phyloP scores from a whole-genome alignment of 2,113 vertebrate species.

The Pseudorasbora parva region DNA sequence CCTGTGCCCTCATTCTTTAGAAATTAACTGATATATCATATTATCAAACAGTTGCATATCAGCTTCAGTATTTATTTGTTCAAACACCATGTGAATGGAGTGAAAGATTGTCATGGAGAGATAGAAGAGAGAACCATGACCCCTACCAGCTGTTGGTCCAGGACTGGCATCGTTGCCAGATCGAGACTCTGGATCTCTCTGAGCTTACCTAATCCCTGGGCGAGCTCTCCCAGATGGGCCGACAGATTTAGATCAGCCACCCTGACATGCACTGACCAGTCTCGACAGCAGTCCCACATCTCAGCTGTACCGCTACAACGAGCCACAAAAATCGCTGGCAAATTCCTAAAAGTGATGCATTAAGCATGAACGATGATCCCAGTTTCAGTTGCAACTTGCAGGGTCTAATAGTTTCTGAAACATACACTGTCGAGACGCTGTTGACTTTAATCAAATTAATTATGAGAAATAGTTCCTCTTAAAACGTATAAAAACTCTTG shows the following conservation, averaged over 20 bases:
- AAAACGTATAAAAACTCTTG: not conserved
- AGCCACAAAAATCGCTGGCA: not conserved
- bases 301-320: not conserved
- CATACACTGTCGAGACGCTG: not conserved
- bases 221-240: slow-evolving; percentile 63
- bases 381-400: slow-evolving; percentile 30
- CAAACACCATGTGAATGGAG: not conserved
- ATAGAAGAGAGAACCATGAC: not conserved
- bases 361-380: slow-evolving; percentile 13
- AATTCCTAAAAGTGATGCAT: slow-evolving; percentile 3
- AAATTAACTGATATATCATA: not conserved
- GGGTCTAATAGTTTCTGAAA: not conserved
- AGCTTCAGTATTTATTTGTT: not conserved
- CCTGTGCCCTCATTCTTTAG: not conserved
- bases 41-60: not conserved
- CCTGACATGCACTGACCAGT: slow-evolving; percentile 66
- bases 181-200: slow-evolving; percentile 17
- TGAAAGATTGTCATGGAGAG: slow-evolving; percentile 3
- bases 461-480: slow-evolving; percentile 13
- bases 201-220: slow-evolving; percentile 66
- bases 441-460: slow-evolving; percentile 6
- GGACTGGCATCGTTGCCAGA: slow-evolving; percentile 28
- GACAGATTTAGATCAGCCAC: slow-evolving; percentile 67
- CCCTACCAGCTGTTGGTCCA: slow-evolving; percentile 42
- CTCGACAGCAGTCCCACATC: slow-evolving; percentile 16